These are phyloP conservation scores for Entelurus aequoreus DNA, from an alignment of 2,113 vertebrate species.

Conservation along the genomic window DNA sequence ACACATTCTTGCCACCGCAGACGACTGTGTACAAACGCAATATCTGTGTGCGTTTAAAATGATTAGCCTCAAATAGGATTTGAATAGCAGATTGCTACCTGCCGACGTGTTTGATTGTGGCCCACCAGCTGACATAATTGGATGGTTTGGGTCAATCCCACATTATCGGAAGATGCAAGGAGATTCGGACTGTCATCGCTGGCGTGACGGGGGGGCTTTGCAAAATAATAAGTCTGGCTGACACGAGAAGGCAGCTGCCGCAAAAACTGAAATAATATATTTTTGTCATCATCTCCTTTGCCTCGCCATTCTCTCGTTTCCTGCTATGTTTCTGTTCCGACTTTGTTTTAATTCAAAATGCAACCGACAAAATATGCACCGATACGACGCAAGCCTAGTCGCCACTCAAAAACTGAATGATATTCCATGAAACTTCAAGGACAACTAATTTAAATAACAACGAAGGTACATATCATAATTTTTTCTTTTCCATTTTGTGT, in stretches of 20 bases:
- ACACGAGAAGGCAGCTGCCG: neutral
- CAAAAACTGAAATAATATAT: slow-evolving; percentile 16
- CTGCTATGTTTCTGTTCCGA: neutral
- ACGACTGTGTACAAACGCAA: slow-evolving; percentile 7
- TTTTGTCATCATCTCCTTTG: slow-evolving; percentile 19
- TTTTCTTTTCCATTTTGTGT: too few species aligned
- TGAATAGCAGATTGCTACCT: slow-evolving; percentile 42
- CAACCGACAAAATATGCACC: too few species aligned
- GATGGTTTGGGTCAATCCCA: neutral
- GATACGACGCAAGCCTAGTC: too few species aligned
- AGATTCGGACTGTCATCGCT: neutral
- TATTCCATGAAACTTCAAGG: too few species aligned
- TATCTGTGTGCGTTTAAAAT: slow-evolving; percentile 19
- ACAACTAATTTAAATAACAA: too few species aligned
- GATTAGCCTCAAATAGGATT: slow-evolving; percentile 24
- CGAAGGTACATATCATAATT: too few species aligned
- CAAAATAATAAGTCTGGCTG: too few species aligned
- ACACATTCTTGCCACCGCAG: slow-evolving; percentile 23
- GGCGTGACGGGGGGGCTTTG: too few species aligned
- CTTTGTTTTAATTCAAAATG: neutral
- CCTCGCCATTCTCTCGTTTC: neutral
- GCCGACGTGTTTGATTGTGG: neutral
- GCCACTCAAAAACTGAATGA: too few species aligned
- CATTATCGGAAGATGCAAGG: neutral
- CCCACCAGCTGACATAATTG: too few species aligned